These are phyloP conservation scores for Muschampia plurimacula DNA, from an alignment of 2,888 invertebrate species.

Conservation along the genomic window DNA sequence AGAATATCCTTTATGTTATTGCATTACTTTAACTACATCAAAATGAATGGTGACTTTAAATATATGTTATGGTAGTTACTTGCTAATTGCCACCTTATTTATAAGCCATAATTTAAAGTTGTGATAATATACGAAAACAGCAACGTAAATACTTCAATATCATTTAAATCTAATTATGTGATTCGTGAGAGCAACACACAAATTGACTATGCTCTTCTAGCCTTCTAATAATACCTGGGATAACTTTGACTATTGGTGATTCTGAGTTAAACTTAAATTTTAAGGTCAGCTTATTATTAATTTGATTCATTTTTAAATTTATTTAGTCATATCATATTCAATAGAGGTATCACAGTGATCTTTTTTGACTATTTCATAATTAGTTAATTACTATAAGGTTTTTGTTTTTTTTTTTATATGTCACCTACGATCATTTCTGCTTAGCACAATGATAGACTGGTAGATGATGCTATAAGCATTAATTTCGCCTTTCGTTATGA, in stretches of 20 bases:
- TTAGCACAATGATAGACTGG: too few relatives aligned
- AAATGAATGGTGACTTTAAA: slow-evolving; percentile 22
- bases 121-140: slow-evolving; percentile 6
- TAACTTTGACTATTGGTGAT: neutral
- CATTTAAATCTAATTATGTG: slow-evolving; percentile 23
- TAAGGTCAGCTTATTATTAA: neutral
- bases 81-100: slow-evolving; percentile 24
- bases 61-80: slow-evolving; percentile 23
- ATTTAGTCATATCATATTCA: too few relatives aligned
- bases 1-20: too few relatives aligned
- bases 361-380: too few relatives aligned
- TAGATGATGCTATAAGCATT: too few relatives aligned
- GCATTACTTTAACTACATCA: neutral
- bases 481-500: too few relatives aligned
- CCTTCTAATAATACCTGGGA: too few relatives aligned
- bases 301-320: neutral
- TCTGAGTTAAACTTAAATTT: neutral
- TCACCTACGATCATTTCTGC: too few relatives aligned
- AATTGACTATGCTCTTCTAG: too few relatives aligned
- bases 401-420: too few relatives aligned
- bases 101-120: slow-evolving; percentile 23
- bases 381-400: too few relatives aligned
- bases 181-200: slow-evolving; percentile 4
- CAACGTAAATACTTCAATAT: slow-evolving; percentile 18
- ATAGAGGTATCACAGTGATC: too few relatives aligned